Evolutionary conservation across 2,888 invertebrate species (phyloP).

Genomic region (Petrolisthes manimaculis): DNA sequence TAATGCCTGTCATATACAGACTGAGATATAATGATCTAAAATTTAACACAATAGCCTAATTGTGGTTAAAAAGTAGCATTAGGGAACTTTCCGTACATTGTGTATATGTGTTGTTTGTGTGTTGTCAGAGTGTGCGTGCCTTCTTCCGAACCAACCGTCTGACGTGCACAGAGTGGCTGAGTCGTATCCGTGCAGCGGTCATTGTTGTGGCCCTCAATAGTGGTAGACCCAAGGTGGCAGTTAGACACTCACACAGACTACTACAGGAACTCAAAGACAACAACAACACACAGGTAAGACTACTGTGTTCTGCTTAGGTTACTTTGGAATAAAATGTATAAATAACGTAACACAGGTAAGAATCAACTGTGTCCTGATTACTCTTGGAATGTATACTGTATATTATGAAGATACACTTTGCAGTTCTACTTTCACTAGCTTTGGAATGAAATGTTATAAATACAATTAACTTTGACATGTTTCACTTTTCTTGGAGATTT

Average conservation of each 20-base stretch:
- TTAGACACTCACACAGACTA: conserved; percentile 57
- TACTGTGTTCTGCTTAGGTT: not conserved
- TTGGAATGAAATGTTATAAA: too few species aligned
- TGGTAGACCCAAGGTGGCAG: conserved; percentile 58
- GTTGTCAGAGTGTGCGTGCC: conserved; percentile 81
- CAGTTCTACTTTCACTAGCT: too few species aligned
- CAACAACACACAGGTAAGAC: conserved; percentile 54
- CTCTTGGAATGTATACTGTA: not conserved
- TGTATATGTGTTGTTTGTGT: not conserved
- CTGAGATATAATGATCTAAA: not conserved
- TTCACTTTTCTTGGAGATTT: too few species aligned
- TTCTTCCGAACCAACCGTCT: conserved; percentile 94
- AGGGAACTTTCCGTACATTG: too few species aligned
- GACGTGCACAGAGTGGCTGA: conserved; percentile 95
- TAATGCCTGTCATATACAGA: not conserved
- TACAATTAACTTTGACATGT: too few species aligned
- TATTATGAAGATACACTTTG: too few species aligned
- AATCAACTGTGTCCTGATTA: not conserved
- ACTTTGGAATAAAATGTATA: not conserved
- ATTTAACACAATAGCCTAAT: not conserved
- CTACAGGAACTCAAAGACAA: conserved; percentile 59
- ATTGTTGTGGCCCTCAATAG: conserved; percentile 51
- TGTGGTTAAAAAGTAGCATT: not conserved
- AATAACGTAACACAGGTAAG: not conserved
- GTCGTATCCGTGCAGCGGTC: conserved; percentile 78